Base-by-base conservation (phyloP, 2,888 invertebrate genomes). In the Anaspis maculata region DNA sequence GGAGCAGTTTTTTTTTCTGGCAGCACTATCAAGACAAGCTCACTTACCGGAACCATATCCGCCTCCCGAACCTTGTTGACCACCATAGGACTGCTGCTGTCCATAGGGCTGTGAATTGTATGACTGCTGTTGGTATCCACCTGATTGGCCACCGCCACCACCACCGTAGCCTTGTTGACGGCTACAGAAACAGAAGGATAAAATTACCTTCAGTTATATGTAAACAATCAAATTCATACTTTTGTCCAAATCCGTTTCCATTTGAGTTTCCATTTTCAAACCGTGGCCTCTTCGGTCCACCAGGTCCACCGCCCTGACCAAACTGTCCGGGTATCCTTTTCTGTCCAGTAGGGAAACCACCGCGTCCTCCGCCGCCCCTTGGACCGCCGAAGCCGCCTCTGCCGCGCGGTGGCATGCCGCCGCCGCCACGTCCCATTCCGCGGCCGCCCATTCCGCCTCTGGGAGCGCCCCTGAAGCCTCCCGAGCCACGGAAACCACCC, bases 221-320 rank as follows among this genome's bases (percentile, higher is more conserved):
- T 7, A 5, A 10, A 10, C 6, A 24, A 24, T 9, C 10, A 33
- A 15, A 11, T 15, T 22, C 16, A 37, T 23, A 52, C 49, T 48
- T 46, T 42, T 56, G 55, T 28, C 52, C 52, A 37, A 50, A 57
- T 34, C 60, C 60, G 44, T 60, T 60, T 30, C n/a, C n/a, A n/a
- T 54, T 48, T 7, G 48, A 38, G 23, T 43, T 46, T 35, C 45
- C 46, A 37, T 55, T 53, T 21, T 58, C 59, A 35, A 54, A 59
- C 28, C 59, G 38, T 3, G 55, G 54, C 30, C 59, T 51, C 34
- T 59, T 59, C 1, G 45, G 39, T 24, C n/a, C n/a, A n/a, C 53
- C 54, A 6, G 51, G 52, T 5, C 56, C 56, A n/a, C 52, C 49
- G 2, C 49, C 51, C 33, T 43, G 44, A 7, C 51, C 52, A 29